Conservation (phyloP, 30 jellyfish, hydroid and myxozoan species). For the Rhopilema esculentum region DNA sequence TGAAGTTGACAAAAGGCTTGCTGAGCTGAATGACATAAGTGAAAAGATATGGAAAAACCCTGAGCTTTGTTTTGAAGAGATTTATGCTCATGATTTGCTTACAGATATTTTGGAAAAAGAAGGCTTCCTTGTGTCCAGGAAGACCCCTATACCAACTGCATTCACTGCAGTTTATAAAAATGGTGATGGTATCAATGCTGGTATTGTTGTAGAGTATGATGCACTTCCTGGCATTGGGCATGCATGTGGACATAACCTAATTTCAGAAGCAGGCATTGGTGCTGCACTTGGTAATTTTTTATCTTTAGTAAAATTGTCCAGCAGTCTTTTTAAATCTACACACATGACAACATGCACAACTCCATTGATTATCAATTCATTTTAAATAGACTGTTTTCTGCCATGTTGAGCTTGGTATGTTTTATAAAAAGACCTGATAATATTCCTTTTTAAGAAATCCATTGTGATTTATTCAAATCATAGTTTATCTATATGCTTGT, state of each 20-base stretch:
- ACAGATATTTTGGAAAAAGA: slow-evolving; percentile 75
- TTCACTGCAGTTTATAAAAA: slow-evolving; percentile 86
- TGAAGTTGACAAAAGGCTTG: slow-evolving; percentile 58
- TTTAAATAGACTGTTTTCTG: no score
- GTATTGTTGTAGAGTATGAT: slow-evolving; percentile 91
- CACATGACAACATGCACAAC: no score
- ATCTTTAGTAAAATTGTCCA: neutral
- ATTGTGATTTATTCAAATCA: no score
- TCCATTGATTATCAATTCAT: no score
- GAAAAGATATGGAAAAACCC: slow-evolving; percentile 85
- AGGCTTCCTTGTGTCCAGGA: slow-evolving; percentile 80
- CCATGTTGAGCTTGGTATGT: no score
- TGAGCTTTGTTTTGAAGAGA: slow-evolving; percentile 83
- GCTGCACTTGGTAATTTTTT: slow-evolving; percentile 85
- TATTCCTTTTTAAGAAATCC: neutral
- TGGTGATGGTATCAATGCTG: slow-evolving; percentile 78
- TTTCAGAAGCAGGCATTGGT: slow-evolving; percentile 92
- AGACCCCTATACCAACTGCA: slow-evolving; percentile 86
- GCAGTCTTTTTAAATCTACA: neutral
- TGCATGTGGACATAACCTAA: slow-evolving; percentile 97
- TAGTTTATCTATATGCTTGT: no score
- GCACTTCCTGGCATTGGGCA: slow-evolving; percentile 99
- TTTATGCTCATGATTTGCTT: slow-evolving; percentile 69
- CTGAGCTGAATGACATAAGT: slow-evolving; percentile 67
- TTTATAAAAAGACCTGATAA: no score